Evolutionary conservation across 2,113 vertebrate species (phyloP), one percentile per base, ranked within the genome.

Genomic region (Phycodurus eques): DNA sequence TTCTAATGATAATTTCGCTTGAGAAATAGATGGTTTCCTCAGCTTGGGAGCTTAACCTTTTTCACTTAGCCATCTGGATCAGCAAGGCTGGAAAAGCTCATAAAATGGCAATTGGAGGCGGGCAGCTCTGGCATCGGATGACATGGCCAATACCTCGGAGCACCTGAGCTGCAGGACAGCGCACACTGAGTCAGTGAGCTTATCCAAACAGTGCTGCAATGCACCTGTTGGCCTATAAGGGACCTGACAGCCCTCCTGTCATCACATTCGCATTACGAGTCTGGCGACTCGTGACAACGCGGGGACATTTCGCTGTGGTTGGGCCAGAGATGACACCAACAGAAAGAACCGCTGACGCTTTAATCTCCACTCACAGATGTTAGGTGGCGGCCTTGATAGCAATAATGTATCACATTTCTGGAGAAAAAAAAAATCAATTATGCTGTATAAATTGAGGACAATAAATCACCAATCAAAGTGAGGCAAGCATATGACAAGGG

Each of bases 251-350:
- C 67, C 64, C 68, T 31, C 73, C 83, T 91, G 89, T 92, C 91
- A 90, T 77, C 89, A 63, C 79, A 39, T 87, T 82, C 75, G 5
- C 80, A 91, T 92, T 90, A 90, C 70, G 47, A 75, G 54, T 75
- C 6, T 15, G 44, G 64, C n/a, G 13, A 47, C 64, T 47, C n/a
- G 39, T 43, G 62, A 66, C 22, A 27, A 90, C 70, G 73, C 66
- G 0, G 76, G 81, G 77, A 83, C 75, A 81, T 86, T 84, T 88
- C 70, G 81, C 80, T 72, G 63, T 56, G 39, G 33, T 19, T 39
- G 19, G 19, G 70, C 72, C 63, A 69, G 31, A 79, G 77, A 75
- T 66, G 77, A 87, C 85, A 82, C 78, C 72, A 73, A 71, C 77
- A 8, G 5, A 76, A 65, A 81, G 61, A 69, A 79, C 15, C 67